These are phyloP conservation scores for Acrobasis suavella DNA, from an alignment of 2,888 invertebrate species.

Conservation along the genomic window DNA sequence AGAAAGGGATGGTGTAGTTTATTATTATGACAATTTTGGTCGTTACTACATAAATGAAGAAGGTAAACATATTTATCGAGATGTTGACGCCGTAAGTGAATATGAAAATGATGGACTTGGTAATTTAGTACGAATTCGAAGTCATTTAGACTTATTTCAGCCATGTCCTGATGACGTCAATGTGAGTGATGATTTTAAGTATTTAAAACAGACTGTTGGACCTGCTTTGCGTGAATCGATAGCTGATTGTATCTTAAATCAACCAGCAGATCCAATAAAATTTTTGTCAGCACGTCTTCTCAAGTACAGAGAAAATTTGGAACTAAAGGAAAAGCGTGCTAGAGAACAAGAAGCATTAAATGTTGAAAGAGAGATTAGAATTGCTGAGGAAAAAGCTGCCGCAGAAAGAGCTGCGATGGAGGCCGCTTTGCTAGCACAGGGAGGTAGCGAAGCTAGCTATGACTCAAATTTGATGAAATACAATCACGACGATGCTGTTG, in stretches of 20 bases:
- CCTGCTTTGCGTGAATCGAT: constrained; percentile 65
- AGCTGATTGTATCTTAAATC: constrained; percentile 64
- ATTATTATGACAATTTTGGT: constrained; percentile 70
- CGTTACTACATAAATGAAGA: constrained; percentile 65
- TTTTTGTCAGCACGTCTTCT: constrained; percentile 59
- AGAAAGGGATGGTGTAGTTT: constrained; percentile 59
- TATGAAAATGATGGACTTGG: constrained; percentile 76
- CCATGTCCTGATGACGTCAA: constrained; percentile 65
- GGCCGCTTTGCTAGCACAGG: constrained; percentile 51
- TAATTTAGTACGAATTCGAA: constrained; percentile 72
- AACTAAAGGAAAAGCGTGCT: constrained; percentile 56
- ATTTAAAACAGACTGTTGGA: constrained; percentile 66
- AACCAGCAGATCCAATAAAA: constrained; percentile 72
- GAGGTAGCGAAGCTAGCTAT: constrained; percentile 69
- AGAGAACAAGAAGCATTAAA: constrained; percentile 60
- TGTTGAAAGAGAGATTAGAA: constrained; percentile 56
- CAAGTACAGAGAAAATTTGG: constrained; percentile 67
- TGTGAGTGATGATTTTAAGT: constrained; percentile 70
- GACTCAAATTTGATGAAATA: constrained; percentile 69
- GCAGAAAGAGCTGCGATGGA: constrained; percentile 60
- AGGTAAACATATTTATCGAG: constrained; percentile 72
- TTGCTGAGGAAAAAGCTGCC: constrained; percentile 61
- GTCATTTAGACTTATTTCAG: constrained; percentile 60
- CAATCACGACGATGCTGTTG: constrained; percentile 43
- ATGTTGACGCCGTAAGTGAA: constrained; percentile 63